A percentile compares a stretch with the other conserved stretches of the same genome.
Evolutionary conservation across 2,888 invertebrate species (phyloP).

Genomic region (Amblyjoppa fuscipennis): DNA sequence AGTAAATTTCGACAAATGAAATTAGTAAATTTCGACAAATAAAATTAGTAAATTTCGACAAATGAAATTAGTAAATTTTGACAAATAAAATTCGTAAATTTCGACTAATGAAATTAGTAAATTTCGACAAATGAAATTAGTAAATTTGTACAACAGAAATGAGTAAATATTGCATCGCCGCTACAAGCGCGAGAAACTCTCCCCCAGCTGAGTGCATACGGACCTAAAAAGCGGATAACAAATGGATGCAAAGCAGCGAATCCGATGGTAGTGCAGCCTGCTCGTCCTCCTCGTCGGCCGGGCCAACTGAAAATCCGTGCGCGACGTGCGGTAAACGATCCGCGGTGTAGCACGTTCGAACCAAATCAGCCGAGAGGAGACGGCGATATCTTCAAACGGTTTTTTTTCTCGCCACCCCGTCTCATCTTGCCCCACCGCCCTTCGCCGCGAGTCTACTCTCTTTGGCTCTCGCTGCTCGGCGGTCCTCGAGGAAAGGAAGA

Average conservation of each 20-base stretch:
- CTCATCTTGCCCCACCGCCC: too few species aligned
- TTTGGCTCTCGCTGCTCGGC: neutral
- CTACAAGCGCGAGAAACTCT: slow-evolving; percentile 2
- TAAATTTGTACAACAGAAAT: too few species aligned
- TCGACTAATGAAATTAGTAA: too few species aligned
- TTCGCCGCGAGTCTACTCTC: neutral
- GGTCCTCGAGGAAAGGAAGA: neutral
- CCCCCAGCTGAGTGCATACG: too few species aligned
- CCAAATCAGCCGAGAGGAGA: slow-evolving; percentile 51
- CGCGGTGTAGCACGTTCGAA: slow-evolving; percentile 39
- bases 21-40: too few species aligned
- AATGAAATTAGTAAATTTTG: too few species aligned
- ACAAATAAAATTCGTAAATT: too few species aligned
- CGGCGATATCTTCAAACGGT: slow-evolving; percentile 53
- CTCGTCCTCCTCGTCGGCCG: neutral
- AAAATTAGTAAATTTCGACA: too few species aligned
- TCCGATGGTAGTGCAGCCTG: neutral
- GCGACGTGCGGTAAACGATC: slow-evolving; percentile 56
- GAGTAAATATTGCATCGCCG: neutral
- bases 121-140: too few species aligned
- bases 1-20: too few species aligned
- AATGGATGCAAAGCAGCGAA: slow-evolving; percentile 32
- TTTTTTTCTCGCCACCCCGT: slow-evolving; percentile 19
- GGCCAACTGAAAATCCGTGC: slow-evolving; percentile 47
- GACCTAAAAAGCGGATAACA: neutral